phyloP scores from a whole-genome alignment of 2,888 invertebrate genomes.

The Caenorhabditis sinica region DNA sequence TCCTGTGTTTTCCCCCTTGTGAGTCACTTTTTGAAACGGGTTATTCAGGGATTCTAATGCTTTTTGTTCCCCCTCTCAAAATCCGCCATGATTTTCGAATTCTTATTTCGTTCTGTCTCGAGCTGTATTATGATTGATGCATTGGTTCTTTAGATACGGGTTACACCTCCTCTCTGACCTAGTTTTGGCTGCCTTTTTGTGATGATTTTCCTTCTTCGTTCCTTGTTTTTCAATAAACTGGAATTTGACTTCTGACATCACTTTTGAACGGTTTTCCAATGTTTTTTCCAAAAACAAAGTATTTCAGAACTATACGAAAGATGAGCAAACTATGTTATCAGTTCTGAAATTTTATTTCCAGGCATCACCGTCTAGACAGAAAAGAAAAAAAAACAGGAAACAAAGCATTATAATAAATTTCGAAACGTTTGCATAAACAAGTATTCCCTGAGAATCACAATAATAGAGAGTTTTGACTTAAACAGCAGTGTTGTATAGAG shows the following conservation, averaged over 20 bases:
- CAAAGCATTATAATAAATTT: neutral
- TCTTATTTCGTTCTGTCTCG: neutral
- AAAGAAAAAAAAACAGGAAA: slow-evolving; percentile 5
- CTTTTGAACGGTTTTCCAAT: neutral
- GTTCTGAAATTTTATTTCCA: neutral
- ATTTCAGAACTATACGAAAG: neutral
- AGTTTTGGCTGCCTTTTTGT: slow-evolving; percentile 21
- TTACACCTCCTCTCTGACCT: slow-evolving; percentile 25
- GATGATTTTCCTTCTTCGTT: slow-evolving; percentile 3
- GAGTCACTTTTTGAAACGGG: slow-evolving; percentile 33
- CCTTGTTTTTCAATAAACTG: slow-evolving; percentile 24
- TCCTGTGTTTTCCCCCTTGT: slow-evolving; percentile 35
- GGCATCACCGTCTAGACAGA: too few relatives aligned
- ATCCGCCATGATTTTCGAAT: slow-evolving; percentile 26
- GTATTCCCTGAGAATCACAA: slow-evolving; percentile 21
- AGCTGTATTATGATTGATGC: slow-evolving; percentile 48
- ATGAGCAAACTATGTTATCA: neutral
- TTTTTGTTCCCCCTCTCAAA: neutral
- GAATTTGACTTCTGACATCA: slow-evolving; percentile 1
- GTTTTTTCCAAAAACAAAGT: neutral
- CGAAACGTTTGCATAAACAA: neutral
- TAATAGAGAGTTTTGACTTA: slow-evolving; percentile 44
- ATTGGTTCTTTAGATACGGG: slow-evolving; percentile 40
- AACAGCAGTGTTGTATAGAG: slow-evolving; percentile 77
- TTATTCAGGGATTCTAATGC: slow-evolving; percentile 12